Evolutionary conservation across 2,113 vertebrate genomes (phyloP), one percentile per base, ranked within the genome.

Genomic region (Gila orcuttii): DNA sequence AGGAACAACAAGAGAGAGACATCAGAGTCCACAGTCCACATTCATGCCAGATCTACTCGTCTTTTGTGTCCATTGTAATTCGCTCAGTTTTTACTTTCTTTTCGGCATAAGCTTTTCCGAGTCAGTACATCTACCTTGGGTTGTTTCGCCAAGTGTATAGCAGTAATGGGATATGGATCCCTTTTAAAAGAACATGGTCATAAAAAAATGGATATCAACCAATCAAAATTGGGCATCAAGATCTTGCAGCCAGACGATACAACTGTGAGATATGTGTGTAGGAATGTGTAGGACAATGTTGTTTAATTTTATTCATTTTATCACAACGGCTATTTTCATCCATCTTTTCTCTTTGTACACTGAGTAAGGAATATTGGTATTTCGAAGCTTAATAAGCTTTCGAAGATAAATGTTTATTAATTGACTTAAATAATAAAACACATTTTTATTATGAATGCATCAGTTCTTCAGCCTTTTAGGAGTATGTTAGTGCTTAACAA

Each of bases 21-120:
- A 55, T 77, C 75, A 31, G 77, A 83, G 74, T 33, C 21, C 39
- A 45, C 74, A 62, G 74, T 28, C 28, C 28, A 28, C 28, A 28
- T 28, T 28, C 28, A 28, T 28, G 31, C n/a, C 23, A 80, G 59
- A 64, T 77, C 47, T 52, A 77, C n/a, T 77, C 21, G 7, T 17
- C 47, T 13, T 19, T 28, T 66, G 62, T 66, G 62, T 42, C 39
- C 39, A 42, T 42, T 42, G 39, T 42, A 42, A 42, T 7, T 42
- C 1, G 7, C 39, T 1, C 39, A 7, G 39, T 8, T 42, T 42
- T 42, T 8, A 8, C 39, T 42, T 42, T 42, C 7, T 42, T 42
- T 42, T 42, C 42, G 0, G 8, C 42, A 10, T 42, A 42, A 2
- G 2, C 42, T 42, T 42, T 42, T 42, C 42, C 2, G 8, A 42